Base-by-base conservation (phyloP, 2,113 vertebrate genomes). In the Sturnus vulgaris region DNA sequence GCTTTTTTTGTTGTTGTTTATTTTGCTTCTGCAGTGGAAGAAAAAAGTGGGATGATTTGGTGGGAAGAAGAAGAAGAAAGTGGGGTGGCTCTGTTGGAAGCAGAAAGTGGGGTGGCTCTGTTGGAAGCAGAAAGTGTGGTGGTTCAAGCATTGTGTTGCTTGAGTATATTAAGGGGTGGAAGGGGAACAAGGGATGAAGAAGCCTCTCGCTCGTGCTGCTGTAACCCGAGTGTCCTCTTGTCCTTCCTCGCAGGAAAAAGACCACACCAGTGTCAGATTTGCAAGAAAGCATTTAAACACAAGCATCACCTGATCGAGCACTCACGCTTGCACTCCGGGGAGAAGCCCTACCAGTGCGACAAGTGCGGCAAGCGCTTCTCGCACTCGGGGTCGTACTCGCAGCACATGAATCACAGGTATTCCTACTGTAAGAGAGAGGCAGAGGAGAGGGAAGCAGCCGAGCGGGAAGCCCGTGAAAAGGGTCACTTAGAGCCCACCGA, bases 321-420 rank as follows among this genome's bases (percentile, higher is more conserved):
- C 98, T 99, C 99, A 53, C 96, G 99, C 69, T 98, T 99, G 96
- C 99, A 99, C 98, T 99, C 99, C 17, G 99, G 99, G 72, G 99
- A 99, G 97, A 99, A 99, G 95, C 99, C 99, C 42, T 99, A 99
- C 94, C 99, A 99, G 98, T 99, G 99, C 55, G 99, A 99, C 97
- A 99, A 99, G 97, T 99, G 99, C 47, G 99, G 99, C 94, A 99
- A 99, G 96, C 98, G 99, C 94, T 99, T 99, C 98, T 99, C 99
- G 7, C 99, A 99, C 98, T 99, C 99, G 44, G 99, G 99, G 95
- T 99, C 99, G 46, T 99, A 99, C 97, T 99, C 99, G 15, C 99
- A 99, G 98, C 99, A 99, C 98, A 99, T 99, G 99, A 99, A 99
- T 97, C 99, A 99, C 98, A 99, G 99, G 96, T 99, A 99, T 98